Base-by-base conservation (phyloP, 2,797 vertebrate species). In the Lutjanus argentimaculatus region DNA sequence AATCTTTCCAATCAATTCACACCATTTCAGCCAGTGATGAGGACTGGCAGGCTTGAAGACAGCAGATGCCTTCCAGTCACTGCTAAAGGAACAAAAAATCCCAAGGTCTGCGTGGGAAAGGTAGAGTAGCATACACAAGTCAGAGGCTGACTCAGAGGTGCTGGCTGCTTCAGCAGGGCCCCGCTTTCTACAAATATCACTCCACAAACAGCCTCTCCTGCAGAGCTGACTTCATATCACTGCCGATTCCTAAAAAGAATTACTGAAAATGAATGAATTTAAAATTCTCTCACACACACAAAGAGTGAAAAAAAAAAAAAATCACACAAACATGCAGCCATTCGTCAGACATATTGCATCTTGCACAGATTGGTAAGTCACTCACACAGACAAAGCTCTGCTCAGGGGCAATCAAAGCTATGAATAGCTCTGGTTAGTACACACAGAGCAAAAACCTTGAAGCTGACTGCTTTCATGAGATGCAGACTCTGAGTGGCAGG, bases 341-440 rank as follows among this genome's bases (percentile, higher is more conserved):
- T 51, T 67, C 5, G 62, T 69, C 22, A 70, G 78, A 86, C 64
- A 13, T 57, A 63, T 48, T 74, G 67, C 52, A 46, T 75, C 63
- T 74, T 72, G 64, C 58, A 49, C 67, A 57, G 74, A 72, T 77
- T 78, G 84, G 64, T 75, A 82, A 88, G 86, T 88, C 88, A 89
- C 64, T 89, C 82, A 59, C 70, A 77, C 75, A 89, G 74, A 89
- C 79, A 83, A 78, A 78, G 79, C 86, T 77, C 57, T 67, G 87
- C 91, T 89, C 76, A 65, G 78, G 86, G 85, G 80, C 84, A 90
- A 83, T 92, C 85, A 84, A 64, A 80, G 86, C 89, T 90, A 91
- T 93, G 88, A 92, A 92, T 89, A 92, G 85, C 84, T 88, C 58
- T 85, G 65, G 85, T 84, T 84, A 79, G 79, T 77, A 71, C 80